Conservation (phyloP, 1,140 invertebrate species). For the Euwallacea fornicatus region DNA sequence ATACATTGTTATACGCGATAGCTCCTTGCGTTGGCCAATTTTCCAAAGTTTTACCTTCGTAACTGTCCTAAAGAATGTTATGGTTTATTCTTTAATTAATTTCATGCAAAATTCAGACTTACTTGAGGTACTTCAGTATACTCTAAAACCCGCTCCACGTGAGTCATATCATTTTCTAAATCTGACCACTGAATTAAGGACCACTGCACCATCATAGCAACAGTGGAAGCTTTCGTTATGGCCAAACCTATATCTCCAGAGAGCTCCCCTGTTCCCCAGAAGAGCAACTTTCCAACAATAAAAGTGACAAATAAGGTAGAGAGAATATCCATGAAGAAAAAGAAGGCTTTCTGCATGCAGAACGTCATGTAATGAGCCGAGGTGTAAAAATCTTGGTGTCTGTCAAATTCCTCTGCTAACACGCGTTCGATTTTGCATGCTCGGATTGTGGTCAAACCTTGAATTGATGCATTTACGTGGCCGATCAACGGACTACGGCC, state of each 20-base stretch:
- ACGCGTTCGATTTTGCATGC: constrained; percentile 78
- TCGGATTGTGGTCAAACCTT: constrained; percentile 83
- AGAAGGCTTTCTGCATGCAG: constrained; percentile 66
- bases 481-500: constrained; percentile 67
- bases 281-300: constrained; percentile 60
- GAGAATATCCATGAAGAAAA: constrained; percentile 76
- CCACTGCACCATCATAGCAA: constrained; percentile 59
- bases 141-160: constrained; percentile 77
- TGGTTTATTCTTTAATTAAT: neutral
- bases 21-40: constrained; percentile 74
- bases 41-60: constrained; percentile 48
- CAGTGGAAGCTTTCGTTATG: constrained; percentile 56
- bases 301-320: constrained; percentile 72
- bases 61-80: constrained; percentile 61
- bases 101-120: constrained; percentile 1
- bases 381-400: constrained; percentile 73
- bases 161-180: constrained; percentile 77
- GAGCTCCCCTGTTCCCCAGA: constrained; percentile 51
- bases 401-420: constrained; percentile 79
- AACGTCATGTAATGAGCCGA: constrained; percentile 68
- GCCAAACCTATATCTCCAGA: constrained; percentile 64
- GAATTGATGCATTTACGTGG: constrained; percentile 67
- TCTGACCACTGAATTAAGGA: constrained; percentile 65
- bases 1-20: constrained; percentile 69
- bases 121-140: constrained; percentile 65